Evolutionary conservation across 64 coral and sea anemone genomes (phyloP).

Genomic region (Porites australiensis): DNA sequence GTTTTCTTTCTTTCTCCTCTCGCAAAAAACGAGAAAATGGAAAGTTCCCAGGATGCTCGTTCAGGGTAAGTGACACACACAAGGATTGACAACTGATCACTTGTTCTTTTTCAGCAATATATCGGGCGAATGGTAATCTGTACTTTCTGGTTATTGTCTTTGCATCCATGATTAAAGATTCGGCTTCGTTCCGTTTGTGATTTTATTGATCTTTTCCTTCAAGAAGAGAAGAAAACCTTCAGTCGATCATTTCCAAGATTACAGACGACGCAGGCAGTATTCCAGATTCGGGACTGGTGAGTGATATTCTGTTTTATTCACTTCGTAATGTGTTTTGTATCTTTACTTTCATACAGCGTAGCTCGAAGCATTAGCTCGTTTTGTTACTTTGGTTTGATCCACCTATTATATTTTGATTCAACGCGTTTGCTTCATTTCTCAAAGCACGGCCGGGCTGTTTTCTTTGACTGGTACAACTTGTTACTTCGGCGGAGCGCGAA

Average conservation of each 20-base stretch:
- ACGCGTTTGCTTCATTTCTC: no score
- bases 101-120: background rate
- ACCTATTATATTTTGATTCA: no score
- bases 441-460: no score
- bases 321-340: background rate
- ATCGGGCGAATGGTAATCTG: background rate
- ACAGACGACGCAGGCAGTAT: constrained; percentile 29
- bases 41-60: constrained; percentile 86
- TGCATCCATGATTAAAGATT: background rate
- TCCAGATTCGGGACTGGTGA: constrained; percentile 1
- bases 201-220: constrained; percentile 41
- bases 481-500: no score
- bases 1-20: constrained; percentile 32
- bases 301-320: background rate
- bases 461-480: no score
- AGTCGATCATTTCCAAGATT: constrained; percentile 95
- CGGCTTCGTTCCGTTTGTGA: background rate
- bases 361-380: no score
- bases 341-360: no score
- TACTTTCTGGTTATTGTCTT: background rate
- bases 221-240: constrained; percentile 86
- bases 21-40: constrained; percentile 73
- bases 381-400: no score
- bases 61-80: constrained; percentile 62
- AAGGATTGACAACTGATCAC: background rate